phyloP scores from a whole-genome alignment of 2,888 invertebrate genomes.

The Myopa tessellatipennis region DNA sequence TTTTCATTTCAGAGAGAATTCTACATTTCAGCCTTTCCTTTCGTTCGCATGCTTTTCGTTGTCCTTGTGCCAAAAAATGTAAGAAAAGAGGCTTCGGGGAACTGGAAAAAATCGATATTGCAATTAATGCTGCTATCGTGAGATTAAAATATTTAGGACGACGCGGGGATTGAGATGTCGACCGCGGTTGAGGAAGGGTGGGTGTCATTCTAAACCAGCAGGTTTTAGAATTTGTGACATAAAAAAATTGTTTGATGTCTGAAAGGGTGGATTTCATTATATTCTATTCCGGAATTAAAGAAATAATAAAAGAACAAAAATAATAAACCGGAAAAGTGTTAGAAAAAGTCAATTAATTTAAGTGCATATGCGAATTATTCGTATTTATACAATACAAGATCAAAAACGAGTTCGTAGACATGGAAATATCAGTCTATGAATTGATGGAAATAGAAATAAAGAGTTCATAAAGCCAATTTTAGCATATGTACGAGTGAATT shows the following conservation, averaged over 20 bases:
- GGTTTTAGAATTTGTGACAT: neutral
- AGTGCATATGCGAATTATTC: neutral
- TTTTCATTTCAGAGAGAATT: slow-evolving; percentile 27
- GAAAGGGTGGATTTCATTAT: neutral
- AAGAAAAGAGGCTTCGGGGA: slow-evolving; percentile 22
- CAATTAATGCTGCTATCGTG: slow-evolving; percentile 56
- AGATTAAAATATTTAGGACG: slow-evolving; percentile 13
- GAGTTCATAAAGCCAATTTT: too few relatives aligned
- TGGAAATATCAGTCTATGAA: too few relatives aligned
- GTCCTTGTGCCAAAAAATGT: slow-evolving; percentile 46
- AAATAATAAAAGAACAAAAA: neutral
- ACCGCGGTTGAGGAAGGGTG: slow-evolving; percentile 2
- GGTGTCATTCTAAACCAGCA: neutral
- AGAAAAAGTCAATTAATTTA: neutral
- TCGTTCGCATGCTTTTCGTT: slow-evolving; percentile 39
- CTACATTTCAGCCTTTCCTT: slow-evolving; percentile 39
- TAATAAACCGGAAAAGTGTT: neutral
- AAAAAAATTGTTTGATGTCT: neutral
- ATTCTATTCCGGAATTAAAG: neutral
- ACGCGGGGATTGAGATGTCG: neutral
- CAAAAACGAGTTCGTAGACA: too few relatives aligned
- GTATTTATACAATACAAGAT: neutral
- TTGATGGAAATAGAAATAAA: too few relatives aligned
- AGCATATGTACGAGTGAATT: too few relatives aligned
- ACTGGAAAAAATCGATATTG: slow-evolving; percentile 57